Evolutionary conservation across 2,797 vertebrate species (phyloP).

Genomic region (Gobio occitaniae): DNA sequence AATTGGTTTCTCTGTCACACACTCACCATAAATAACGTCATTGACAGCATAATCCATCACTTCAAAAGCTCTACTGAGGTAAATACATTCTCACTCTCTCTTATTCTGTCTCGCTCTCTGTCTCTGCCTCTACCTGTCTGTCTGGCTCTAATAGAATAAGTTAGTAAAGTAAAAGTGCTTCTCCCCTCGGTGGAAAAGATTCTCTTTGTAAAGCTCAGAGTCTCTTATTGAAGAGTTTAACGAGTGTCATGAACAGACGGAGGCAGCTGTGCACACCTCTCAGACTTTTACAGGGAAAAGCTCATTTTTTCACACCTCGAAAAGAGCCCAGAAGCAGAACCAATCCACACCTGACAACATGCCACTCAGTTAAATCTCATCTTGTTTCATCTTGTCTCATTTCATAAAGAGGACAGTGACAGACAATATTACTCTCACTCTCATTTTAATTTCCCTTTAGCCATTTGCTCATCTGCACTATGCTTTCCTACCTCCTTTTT

Average conservation of each 20-base stretch:
- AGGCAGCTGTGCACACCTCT: constrained; percentile 17
- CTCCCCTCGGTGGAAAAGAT: constrained; percentile 28
- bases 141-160: constrained; percentile 32
- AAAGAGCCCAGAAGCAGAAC: constrained; percentile 18
- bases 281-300: constrained; percentile 1
- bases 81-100: constrained; percentile 29
- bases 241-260: constrained; percentile 38
- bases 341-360: constrained; percentile 49
- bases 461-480: not conserved
- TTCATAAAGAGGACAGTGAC: constrained; percentile 51
- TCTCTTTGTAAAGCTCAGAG: constrained; percentile 1
- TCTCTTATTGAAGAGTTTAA: constrained; percentile 42
- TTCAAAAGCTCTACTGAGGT: constrained; percentile 52
- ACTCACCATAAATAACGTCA: constrained; percentile 59
- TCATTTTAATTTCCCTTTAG: constrained; percentile 26
- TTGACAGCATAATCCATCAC: constrained; percentile 62
- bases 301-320: constrained; percentile 36
- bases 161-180: constrained; percentile 35
- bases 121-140: not conserved
- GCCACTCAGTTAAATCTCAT: constrained; percentile 55
- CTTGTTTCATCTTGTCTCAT: constrained; percentile 48
- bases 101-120: constrained; percentile 19
- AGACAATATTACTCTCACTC: constrained; percentile 35
- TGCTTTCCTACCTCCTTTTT: not conserved
- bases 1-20: constrained; percentile 60